Percentiles rank a stretch among this genome's conserved stretches.
Evolutionary conservation across 2,797 vertebrate genomes (phyloP).

Genomic region (Oreonectes daqikongensis): DNA sequence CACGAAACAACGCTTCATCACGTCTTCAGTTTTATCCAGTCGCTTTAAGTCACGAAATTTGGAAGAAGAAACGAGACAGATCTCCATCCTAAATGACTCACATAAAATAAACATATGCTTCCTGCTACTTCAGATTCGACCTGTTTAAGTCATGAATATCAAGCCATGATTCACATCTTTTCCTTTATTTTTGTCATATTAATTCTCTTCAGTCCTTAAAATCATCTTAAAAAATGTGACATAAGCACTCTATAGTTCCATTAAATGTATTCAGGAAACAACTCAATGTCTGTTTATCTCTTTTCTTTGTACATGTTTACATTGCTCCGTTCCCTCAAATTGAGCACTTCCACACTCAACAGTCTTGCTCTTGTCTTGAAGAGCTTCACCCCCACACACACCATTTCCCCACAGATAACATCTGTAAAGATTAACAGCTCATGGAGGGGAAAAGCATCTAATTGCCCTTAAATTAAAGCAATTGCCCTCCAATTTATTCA

Average conservation of each 20-base stretch:
- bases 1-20: not conserved
- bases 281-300: not conserved
- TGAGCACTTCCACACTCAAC: constrained; percentile 49
- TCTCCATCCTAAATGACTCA: not conserved
- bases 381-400: constrained; percentile 46
- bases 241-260: no score
- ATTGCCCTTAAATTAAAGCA: constrained; percentile 76
- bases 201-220: not conserved
- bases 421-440: constrained; percentile 60
- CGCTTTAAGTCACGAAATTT: not conserved
- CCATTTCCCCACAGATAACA: constrained; percentile 66
- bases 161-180: no score
- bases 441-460: constrained; percentile 69
- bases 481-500: constrained; percentile 70
- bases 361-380: constrained; percentile 54
- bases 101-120: not conserved
- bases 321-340: constrained; percentile 8
- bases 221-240: no score
- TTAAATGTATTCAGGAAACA: constrained; percentile 14
- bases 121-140: not conserved
- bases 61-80: not conserved
- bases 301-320: constrained; percentile 46
- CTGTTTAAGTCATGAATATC: not conserved
- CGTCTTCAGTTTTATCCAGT: not conserved
- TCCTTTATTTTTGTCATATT: not conserved